Evolutionary conservation across 1,140 invertebrate species (phyloP).

Genomic region (Zelostemma sp.): DNA sequence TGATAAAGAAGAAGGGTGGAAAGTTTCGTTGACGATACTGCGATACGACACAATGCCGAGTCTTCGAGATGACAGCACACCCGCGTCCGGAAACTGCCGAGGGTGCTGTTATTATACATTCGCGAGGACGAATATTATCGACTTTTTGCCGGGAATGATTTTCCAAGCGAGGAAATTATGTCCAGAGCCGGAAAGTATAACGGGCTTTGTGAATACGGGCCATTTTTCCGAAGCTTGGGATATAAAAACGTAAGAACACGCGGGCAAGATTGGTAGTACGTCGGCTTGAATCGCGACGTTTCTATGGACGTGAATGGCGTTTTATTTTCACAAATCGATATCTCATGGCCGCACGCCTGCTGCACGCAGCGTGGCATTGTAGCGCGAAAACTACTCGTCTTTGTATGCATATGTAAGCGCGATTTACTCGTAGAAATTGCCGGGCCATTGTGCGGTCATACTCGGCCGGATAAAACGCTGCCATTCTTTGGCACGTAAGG

Average conservation of each 20-base stretch:
- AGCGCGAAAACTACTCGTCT: conserved; percentile 46
- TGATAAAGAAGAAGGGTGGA: conserved; percentile 50
- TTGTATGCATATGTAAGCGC: conserved; percentile 62
- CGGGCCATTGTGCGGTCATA: conserved; percentile 51
- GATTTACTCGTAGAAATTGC: conserved; percentile 56
- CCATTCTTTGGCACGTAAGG: conserved; percentile 45
- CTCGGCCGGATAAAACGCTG: conserved; percentile 28
- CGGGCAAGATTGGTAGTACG: conserved; percentile 18
- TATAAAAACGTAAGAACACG: not conserved
- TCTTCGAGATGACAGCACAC: conserved; percentile 44
- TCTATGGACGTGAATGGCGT: conserved; percentile 54
- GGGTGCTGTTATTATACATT: conserved; percentile 45
- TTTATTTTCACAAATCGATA: conserved; percentile 58
- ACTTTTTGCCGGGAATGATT: too few relatives aligned
- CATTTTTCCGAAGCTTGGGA: not conserved
- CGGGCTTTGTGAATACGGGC: conserved; percentile 19
- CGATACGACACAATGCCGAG: conserved; percentile 44
- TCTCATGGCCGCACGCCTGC: conserved; percentile 38
- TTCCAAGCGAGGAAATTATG: too few relatives aligned
- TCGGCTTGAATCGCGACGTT: conserved; percentile 45
- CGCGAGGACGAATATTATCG: too few relatives aligned
- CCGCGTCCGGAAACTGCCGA: conserved; percentile 49
- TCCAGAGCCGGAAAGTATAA: conserved; percentile 11
- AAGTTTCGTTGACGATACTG: conserved; percentile 51
- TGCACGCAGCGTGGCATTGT: conserved; percentile 48